Percentiles rank a stretch among this genome's conserved stretches.
These are phyloP conservation scores for Drosophila neutralis DNA, from an alignment of 2,888 invertebrate species.

Conservation along the genomic window DNA sequence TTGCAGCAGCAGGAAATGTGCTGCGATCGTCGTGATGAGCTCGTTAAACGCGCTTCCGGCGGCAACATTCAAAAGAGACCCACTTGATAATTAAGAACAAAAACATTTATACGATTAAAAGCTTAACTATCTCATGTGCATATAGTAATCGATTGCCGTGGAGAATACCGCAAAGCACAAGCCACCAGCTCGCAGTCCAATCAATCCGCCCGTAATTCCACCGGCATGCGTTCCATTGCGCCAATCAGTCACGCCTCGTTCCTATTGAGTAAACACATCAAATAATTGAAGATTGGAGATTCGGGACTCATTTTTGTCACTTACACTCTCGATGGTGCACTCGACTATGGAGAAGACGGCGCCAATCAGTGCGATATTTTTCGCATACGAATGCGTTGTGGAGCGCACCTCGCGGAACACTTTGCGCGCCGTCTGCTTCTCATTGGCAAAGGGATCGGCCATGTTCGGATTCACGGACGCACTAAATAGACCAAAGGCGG, in stretches of 20 bases:
- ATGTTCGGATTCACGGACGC: slow-evolving; percentile 97
- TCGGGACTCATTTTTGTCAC: slow-evolving; percentile 50
- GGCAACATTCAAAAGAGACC: slow-evolving; percentile 28
- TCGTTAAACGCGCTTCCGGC: slow-evolving; percentile 46
- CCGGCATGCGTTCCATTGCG: slow-evolving; percentile 98
- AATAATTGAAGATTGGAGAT: not conserved
- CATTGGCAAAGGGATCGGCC: slow-evolving; percentile 86
- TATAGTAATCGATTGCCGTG: slow-evolving; percentile 97
- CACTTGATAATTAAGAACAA: slow-evolving; percentile 54
- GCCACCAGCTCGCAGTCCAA: slow-evolving; percentile 96
- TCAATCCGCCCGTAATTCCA: slow-evolving; percentile 95
- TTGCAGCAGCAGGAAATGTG: slow-evolving; percentile 44
- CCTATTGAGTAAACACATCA: slow-evolving; percentile 81
- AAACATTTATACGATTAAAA: slow-evolving; percentile 54
- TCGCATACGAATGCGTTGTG: slow-evolving; percentile 96
- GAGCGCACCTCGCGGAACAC: slow-evolving; percentile 96
- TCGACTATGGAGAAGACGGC: slow-evolving; percentile 97
- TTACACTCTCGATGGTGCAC: slow-evolving; percentile 96
- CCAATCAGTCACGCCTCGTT: slow-evolving; percentile 97
- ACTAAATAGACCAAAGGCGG: slow-evolving; percentile 97
- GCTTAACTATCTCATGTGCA: slow-evolving; percentile 86
- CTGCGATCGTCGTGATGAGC: slow-evolving; percentile 35
- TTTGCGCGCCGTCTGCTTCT: slow-evolving; percentile 93
- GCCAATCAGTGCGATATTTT: slow-evolving; percentile 98
- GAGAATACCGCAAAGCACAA: slow-evolving; percentile 99